Percentiles rank a stretch among this genome's conserved stretches.
phyloP scores from a whole-genome alignment of 2,797 vertebrate species.

The Rhinophrynus dorsalis region DNA sequence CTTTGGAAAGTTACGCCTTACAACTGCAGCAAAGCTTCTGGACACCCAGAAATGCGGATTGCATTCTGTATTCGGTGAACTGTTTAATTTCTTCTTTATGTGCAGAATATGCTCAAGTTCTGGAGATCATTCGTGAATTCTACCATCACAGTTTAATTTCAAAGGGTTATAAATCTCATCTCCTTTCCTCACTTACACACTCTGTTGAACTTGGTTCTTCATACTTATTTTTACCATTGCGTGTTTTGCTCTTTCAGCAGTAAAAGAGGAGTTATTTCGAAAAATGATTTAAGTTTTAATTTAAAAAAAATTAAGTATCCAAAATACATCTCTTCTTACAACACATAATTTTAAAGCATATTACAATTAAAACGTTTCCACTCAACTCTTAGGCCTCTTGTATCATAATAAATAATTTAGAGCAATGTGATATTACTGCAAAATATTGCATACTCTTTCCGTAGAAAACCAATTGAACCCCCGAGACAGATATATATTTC shows the following conservation, averaged over 20 bases:
- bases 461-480: too few relatives aligned
- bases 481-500: too few relatives aligned
- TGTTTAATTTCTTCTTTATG: background rate
- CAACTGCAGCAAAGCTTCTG: background rate
- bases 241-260: background rate
- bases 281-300: too few relatives aligned
- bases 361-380: too few relatives aligned
- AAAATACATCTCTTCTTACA: too few relatives aligned
- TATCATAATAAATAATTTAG: too few relatives aligned
- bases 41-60: background rate
- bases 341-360: too few relatives aligned
- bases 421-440: too few relatives aligned
- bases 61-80: background rate
- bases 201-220: background rate
- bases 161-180: slow-evolving; percentile 58
- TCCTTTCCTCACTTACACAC: slow-evolving; percentile 3
- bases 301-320: too few relatives aligned
- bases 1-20: background rate
- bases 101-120: slow-evolving; percentile 31
- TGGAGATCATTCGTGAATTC: slow-evolving; percentile 45
- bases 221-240: background rate
- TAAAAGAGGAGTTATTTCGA: too few relatives aligned
- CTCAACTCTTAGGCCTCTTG: too few relatives aligned
- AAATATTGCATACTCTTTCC: too few relatives aligned
- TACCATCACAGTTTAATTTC: slow-evolving; percentile 52